These are phyloP conservation scores for Picathartes gymnocephalus DNA, from an alignment of 2,113 vertebrate species.

Conservation along the genomic window DNA sequence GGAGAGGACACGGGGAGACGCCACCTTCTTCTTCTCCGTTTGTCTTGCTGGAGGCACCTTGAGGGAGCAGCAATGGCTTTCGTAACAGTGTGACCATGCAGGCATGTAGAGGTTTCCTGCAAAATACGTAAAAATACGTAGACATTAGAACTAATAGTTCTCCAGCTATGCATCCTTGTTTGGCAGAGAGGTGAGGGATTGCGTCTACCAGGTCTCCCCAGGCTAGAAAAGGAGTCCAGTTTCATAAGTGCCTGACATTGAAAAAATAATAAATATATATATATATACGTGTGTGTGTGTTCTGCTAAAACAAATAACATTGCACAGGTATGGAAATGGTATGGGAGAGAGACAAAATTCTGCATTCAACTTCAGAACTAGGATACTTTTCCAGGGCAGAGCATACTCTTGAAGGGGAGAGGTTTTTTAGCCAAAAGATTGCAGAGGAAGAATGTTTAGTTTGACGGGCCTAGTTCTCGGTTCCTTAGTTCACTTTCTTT, in stretches of 20 bases:
- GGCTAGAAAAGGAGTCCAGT: neutral
- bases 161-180: slow-evolving; percentile 20
- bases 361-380: neutral
- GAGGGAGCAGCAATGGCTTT: slow-evolving; percentile 18
- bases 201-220: neutral
- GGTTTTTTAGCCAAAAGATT: slow-evolving; percentile 31
- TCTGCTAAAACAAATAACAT: slow-evolving; percentile 52
- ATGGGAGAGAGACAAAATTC: neutral
- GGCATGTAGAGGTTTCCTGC: slow-evolving; percentile 4
- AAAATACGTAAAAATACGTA: neutral
- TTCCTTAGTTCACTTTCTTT: slow-evolving; percentile 54
- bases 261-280: neutral
- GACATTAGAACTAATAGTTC: slow-evolving; percentile 5
- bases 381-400: neutral
- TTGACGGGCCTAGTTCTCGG: slow-evolving; percentile 32
- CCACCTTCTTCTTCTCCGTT: neutral
- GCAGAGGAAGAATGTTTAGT: slow-evolving; percentile 25
- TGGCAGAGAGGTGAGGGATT: neutral
- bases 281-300: neutral
- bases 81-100: neutral
- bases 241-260: slow-evolving; percentile 71
- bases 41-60: slow-evolving; percentile 1
- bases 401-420: neutral
- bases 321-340: slow-evolving; percentile 31
- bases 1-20: neutral